These are phyloP conservation scores for Stomatorhinus walkeri DNA, from an alignment of 2,797 vertebrate species.

Conservation along the genomic window DNA sequence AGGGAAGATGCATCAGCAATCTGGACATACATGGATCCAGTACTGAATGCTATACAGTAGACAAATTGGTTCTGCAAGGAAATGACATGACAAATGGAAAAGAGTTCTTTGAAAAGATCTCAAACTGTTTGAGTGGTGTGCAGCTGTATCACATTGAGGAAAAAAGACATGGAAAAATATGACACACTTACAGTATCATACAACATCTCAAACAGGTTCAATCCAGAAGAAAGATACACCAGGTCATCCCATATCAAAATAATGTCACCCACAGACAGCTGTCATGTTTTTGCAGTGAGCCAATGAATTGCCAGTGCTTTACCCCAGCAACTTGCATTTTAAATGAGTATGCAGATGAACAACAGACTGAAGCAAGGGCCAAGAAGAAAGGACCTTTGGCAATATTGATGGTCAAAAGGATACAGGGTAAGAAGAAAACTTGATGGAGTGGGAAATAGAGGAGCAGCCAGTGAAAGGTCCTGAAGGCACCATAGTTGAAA, in stretches of 20 bases:
- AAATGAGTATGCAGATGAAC: neutral
- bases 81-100: slow-evolving; percentile 22
- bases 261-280: slow-evolving; percentile 10
- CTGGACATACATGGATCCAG: slow-evolving; percentile 18
- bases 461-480: too few species aligned
- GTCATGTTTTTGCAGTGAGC: slow-evolving; percentile 29
- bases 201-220: slow-evolving; percentile 25
- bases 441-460: too few species aligned
- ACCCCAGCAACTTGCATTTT: neutral
- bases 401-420: neutral
- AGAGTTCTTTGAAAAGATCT: slow-evolving; percentile 22
- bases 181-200: slow-evolving; percentile 16
- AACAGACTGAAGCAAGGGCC: neutral
- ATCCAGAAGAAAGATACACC: slow-evolving; percentile 25
- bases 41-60: slow-evolving; percentile 16
- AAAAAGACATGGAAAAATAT: slow-evolving; percentile 16
- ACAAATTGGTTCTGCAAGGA: neutral
- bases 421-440: neutral
- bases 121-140: slow-evolving; percentile 22
- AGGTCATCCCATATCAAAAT: slow-evolving; percentile 22
- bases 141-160: slow-evolving; percentile 14
- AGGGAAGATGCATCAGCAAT: slow-evolving; percentile 24
- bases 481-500: too few species aligned
- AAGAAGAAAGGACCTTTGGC: neutral
- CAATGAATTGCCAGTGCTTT: slow-evolving; percentile 25